Conservation (phyloP, 2,113 vertebrate species). For the Notarius quadriscutis region DNA sequence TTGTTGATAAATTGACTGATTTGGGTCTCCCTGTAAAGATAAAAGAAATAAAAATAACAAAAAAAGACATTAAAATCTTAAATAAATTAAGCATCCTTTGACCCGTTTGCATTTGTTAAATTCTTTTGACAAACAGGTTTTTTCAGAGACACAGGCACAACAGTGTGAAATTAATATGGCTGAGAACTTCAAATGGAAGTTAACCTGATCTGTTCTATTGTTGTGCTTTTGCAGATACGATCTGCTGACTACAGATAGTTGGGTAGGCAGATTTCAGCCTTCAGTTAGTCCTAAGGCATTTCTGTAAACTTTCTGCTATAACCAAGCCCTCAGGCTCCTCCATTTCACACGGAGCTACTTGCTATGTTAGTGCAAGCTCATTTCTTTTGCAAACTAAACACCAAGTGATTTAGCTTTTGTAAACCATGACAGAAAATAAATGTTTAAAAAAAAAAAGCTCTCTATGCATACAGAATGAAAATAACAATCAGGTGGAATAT, state of each 20-base stretch:
- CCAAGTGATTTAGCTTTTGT: conserved; percentile 14
- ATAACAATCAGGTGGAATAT: neutral
- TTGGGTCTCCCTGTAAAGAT: conserved; percentile 77
- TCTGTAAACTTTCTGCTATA: conserved; percentile 27
- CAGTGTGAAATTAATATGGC: conserved; percentile 48
- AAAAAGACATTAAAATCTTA: neutral
- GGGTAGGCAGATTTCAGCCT: conserved; percentile 31
- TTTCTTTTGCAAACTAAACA: conserved; percentile 37
- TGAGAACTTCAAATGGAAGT: conserved; percentile 40
- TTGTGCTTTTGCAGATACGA: conserved; percentile 42
- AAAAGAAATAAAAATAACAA: conserved; percentile 30
- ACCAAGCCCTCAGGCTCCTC: conserved; percentile 36
- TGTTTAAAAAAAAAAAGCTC: neutral
- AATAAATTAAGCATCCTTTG: neutral
- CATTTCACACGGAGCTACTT: conserved; percentile 4
- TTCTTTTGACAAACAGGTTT: conserved; percentile 5
- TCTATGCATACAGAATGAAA: neutral
- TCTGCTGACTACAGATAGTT: conserved; percentile 37
- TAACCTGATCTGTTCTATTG: conserved; percentile 41
- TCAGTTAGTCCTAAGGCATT: conserved; percentile 36
- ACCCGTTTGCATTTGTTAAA: conserved; percentile 34
- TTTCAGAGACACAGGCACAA: conserved; percentile 25
- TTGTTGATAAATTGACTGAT: conserved; percentile 75
- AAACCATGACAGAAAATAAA: conserved; percentile 8
- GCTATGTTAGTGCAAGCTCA: conserved; percentile 18